These are phyloP conservation scores for Omphaloscelis lunosa DNA, from an alignment of 2,888 invertebrate species.

Conservation along the genomic window DNA sequence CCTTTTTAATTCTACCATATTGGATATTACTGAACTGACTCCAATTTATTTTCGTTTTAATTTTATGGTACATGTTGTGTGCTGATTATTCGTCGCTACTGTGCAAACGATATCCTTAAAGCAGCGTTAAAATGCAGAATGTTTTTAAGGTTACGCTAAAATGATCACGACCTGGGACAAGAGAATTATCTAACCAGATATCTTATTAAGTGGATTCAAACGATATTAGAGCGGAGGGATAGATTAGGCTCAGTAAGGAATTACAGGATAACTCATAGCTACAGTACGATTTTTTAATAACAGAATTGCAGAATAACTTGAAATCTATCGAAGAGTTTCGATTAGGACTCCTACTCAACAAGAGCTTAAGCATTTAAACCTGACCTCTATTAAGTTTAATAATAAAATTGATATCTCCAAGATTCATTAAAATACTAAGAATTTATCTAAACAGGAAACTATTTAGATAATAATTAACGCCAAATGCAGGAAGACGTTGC, in stretches of 20 bases:
- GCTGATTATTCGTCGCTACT: conserved; percentile 5
- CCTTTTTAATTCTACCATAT: conserved; percentile 49
- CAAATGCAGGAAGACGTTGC: conserved; percentile 49
- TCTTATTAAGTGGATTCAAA: background rate
- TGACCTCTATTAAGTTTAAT: background rate
- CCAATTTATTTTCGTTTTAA: conserved; percentile 10
- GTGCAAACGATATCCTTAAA: background rate
- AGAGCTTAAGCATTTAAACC: background rate
- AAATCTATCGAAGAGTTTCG: background rate
- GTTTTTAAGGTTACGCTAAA: background rate
- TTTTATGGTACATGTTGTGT: background rate
- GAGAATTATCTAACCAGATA: background rate
- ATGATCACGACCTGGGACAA: too few species aligned
- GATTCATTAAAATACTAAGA: conserved; percentile 7
- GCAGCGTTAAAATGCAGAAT: background rate
- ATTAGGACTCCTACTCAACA: background rate
- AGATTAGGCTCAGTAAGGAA: too few species aligned
- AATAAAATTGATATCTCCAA: background rate
- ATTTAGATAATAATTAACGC: conserved; percentile 44
- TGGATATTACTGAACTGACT: conserved; percentile 22
- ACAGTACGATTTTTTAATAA: background rate
- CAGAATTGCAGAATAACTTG: background rate
- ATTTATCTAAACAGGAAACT: conserved; percentile 46
- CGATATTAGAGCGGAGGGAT: background rate
- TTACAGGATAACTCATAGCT: background rate